Conservation (phyloP, 1,140 invertebrate genomes). For the Leptinotarsa undecemlineata region DNA sequence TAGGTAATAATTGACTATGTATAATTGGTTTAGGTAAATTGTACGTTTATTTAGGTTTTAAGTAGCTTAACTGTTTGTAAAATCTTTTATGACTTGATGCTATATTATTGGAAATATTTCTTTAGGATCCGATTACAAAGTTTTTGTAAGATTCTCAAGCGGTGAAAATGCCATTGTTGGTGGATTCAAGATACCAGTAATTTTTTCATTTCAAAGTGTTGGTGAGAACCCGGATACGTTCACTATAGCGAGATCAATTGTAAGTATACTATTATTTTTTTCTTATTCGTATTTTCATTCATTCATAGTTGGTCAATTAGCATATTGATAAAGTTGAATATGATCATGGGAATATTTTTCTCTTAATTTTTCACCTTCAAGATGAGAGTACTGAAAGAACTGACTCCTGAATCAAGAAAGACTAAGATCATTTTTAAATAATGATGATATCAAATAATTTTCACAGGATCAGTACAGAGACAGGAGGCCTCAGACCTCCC, state of each 20-base stretch:
- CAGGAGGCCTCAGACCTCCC: too few relatives aligned
- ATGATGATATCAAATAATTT: too few relatives aligned
- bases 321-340: too few relatives aligned
- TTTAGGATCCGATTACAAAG: conserved; percentile 25
- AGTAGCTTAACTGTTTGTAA: background rate
- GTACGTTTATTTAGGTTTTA: background rate
- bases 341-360: too few relatives aligned
- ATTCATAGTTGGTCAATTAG: too few relatives aligned
- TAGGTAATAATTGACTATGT: background rate
- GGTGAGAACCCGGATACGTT: conserved; percentile 18
- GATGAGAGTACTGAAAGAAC: too few relatives aligned
- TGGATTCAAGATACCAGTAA: conserved; percentile 34
- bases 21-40: background rate
- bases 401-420: too few relatives aligned
- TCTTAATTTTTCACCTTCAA: too few relatives aligned
- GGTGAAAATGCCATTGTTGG: conserved; percentile 24
- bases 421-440: too few relatives aligned
- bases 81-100: background rate
- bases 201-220: conserved; percentile 28
- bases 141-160: conserved; percentile 26
- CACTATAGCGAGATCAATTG: conserved; percentile 28
- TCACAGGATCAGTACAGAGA: too few relatives aligned
- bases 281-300: too few relatives aligned
- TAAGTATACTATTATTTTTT: conserved; percentile 26
- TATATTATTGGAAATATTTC: background rate